Evolutionary conservation across 2,113 vertebrate genomes (phyloP).

Genomic region (Ahaetulla prasina): DNA sequence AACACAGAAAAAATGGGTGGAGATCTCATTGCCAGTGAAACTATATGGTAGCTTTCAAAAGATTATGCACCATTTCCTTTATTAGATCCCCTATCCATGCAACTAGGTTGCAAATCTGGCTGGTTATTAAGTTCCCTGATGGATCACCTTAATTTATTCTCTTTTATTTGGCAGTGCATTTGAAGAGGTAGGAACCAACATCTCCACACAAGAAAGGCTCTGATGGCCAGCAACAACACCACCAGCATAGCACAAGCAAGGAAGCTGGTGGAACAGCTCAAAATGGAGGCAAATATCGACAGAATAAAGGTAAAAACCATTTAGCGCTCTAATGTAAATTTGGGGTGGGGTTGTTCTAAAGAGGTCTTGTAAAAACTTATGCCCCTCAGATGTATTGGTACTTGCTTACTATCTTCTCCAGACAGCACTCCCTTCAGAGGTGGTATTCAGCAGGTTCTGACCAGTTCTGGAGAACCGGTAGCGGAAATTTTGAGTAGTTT

Average conservation of each 20-base stretch:
- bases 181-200: background rate
- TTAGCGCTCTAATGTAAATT: background rate
- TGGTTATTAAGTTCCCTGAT: background rate
- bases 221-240: slow-evolving; percentile 98
- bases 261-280: slow-evolving; percentile 98
- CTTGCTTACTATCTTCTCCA: background rate
- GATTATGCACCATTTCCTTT: fast-evolving
- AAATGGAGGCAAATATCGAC: slow-evolving; percentile 99
- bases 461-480: too few species aligned
- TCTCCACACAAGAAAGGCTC: slow-evolving; percentile 10
- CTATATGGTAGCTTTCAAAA: background rate
- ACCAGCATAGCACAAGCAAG: slow-evolving; percentile 95
- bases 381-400: background rate
- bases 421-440: background rate
- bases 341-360: background rate
- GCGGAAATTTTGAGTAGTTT: too few species aligned
- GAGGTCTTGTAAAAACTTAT: background rate
- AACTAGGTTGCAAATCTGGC: background rate
- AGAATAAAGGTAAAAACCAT: slow-evolving; percentile 87
- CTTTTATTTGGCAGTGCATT: slow-evolving; percentile 43
- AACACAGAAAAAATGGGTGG: background rate
- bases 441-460: too few species aligned
- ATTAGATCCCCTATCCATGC: background rate
- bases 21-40: background rate
- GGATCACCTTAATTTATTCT: background rate